phyloP scores from a whole-genome alignment of 2,888 invertebrate genomes.

The Serrognathus titanus region DNA sequence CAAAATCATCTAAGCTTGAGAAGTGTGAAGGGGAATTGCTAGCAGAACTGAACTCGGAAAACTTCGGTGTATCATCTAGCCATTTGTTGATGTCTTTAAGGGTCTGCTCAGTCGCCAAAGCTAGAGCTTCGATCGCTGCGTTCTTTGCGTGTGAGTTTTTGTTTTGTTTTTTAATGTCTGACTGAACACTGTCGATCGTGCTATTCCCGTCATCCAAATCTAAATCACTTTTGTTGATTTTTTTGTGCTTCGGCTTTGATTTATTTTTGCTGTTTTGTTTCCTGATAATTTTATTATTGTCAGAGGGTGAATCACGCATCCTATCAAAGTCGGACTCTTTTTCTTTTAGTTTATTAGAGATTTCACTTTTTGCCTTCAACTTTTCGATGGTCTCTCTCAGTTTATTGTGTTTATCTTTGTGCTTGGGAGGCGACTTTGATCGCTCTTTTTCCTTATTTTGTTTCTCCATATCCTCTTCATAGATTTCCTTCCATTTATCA shows the following conservation, averaged over 20 bases:
- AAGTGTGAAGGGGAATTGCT: slow-evolving; percentile 73
- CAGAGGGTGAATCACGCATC: slow-evolving; percentile 20
- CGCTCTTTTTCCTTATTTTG: slow-evolving; percentile 9
- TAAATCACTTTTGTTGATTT: slow-evolving; percentile 19
- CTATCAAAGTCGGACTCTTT: slow-evolving; percentile 35
- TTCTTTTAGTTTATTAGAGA: slow-evolving; percentile 47
- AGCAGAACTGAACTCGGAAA: slow-evolving; percentile 71
- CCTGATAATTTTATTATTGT: slow-evolving; percentile 22
- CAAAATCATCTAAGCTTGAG: slow-evolving; percentile 61
- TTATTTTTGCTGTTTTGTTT: slow-evolving; percentile 15
- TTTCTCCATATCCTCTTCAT: slow-evolving; percentile 29
- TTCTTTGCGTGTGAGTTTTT: slow-evolving; percentile 29
- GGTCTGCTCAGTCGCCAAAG: slow-evolving; percentile 71
- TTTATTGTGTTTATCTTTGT: slow-evolving; percentile 47
- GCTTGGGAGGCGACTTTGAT: slow-evolving; percentile 20
- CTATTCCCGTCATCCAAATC: slow-evolving; percentile 40
- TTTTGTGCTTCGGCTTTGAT: slow-evolving; percentile 14
- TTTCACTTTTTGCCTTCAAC: slow-evolving; percentile 61
- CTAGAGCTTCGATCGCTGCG: slow-evolving; percentile 60
- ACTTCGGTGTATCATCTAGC: slow-evolving; percentile 79
- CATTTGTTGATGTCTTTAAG: slow-evolving; percentile 85
- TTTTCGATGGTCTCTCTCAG: slow-evolving; percentile 58
- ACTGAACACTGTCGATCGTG: slow-evolving; percentile 35
- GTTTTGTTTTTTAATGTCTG: slow-evolving; percentile 29
- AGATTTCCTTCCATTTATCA: slow-evolving; percentile 35